Evolutionary conservation across 2,888 invertebrate species (phyloP).

Genomic region (Coecobrya sp.): DNA sequence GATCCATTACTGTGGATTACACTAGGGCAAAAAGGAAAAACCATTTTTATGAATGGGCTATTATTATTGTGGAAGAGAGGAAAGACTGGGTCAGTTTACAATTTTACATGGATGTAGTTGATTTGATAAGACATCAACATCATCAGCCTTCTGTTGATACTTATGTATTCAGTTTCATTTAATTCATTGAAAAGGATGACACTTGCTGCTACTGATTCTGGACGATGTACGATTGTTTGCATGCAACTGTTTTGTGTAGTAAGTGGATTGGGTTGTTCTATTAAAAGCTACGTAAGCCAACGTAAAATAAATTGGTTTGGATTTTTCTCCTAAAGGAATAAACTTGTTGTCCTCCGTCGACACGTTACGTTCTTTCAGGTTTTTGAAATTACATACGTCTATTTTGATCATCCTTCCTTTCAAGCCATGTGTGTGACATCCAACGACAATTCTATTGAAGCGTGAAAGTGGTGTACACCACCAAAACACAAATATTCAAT

Average conservation of each 20-base stretch:
- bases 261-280: background rate
- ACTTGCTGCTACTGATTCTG: background rate
- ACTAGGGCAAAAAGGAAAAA: slow-evolving; percentile 61
- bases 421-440: background rate
- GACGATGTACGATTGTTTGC: background rate
- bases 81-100: slow-evolving; percentile 32
- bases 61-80: background rate
- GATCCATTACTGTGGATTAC: slow-evolving; percentile 63
- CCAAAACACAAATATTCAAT: slow-evolving; percentile 40
- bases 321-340: slow-evolving; percentile 26
- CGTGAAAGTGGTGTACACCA: slow-evolving; percentile 39
- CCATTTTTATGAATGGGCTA: slow-evolving; percentile 23
- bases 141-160: slow-evolving; percentile 63
- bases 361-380: slow-evolving; percentile 23
- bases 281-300: background rate
- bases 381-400: slow-evolving; percentile 20
- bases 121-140: slow-evolving; percentile 66
- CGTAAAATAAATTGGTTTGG: background rate
- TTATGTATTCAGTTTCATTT: background rate
- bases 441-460: slow-evolving; percentile 55
- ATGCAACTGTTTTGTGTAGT: background rate
- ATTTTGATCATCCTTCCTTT: slow-evolving; percentile 52
- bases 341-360: slow-evolving; percentile 65
- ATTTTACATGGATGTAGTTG: slow-evolving; percentile 12
- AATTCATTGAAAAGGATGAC: background rate